A percentile compares a stretch with the other conserved stretches of the same genome.
These are phyloP conservation scores for Antitype chi DNA, from an alignment of 2,888 invertebrate genomes.

Conservation along the genomic window DNA sequence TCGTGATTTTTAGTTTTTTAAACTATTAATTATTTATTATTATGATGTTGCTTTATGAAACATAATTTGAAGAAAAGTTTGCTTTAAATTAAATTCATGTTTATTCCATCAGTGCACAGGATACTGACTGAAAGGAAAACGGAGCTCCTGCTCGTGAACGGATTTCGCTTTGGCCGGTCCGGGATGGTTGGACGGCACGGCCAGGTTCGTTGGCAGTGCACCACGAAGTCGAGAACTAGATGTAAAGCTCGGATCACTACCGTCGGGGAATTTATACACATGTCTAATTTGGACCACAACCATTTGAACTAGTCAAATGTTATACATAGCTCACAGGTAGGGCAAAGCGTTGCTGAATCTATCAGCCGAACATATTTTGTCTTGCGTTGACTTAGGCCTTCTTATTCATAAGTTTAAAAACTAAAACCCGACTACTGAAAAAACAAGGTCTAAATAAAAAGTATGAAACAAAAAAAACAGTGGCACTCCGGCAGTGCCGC, in stretches of 20 bases:
- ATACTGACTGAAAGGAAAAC: conserved; percentile 43
- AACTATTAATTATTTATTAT: no score
- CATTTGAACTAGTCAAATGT: conserved; percentile 37
- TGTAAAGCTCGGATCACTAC: conserved; percentile 70
- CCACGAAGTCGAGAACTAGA: conserved; percentile 66
- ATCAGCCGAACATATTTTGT: neutral
- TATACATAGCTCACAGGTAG: no score
- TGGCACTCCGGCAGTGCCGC: no score
- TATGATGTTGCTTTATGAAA: no score
- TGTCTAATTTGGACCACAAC: conserved; percentile 53
- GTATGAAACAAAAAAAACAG: no score
- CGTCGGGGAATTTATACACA: conserved; percentile 42
- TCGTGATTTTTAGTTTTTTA: no score
- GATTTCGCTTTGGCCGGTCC: conserved; percentile 67
- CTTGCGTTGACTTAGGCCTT: neutral
- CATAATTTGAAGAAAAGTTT: neutral
- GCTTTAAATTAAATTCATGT: conserved; percentile 20
- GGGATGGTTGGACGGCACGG: conserved; percentile 56
- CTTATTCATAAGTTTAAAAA: neutral
- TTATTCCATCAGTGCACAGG: conserved; percentile 44
- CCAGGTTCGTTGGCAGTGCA: conserved; percentile 72
- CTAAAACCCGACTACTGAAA: neutral
- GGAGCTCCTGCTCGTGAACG: conserved; percentile 58
- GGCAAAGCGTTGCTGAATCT: neutral
- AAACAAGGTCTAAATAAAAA: no score